These are phyloP conservation scores for Aptenodytes patagonicus DNA, from an alignment of 2,113 vertebrate species.

Conservation along the genomic window DNA sequence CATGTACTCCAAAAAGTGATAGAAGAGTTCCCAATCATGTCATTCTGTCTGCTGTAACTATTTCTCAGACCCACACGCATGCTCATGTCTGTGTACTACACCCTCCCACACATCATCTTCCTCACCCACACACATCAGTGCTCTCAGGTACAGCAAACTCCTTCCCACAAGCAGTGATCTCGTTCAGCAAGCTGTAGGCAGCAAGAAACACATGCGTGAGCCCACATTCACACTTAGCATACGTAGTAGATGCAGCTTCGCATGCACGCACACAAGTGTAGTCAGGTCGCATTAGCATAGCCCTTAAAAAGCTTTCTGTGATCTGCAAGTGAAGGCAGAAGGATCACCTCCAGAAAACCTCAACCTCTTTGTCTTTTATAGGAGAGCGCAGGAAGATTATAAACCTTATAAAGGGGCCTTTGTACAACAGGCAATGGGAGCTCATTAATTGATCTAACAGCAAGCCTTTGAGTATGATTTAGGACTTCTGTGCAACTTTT, in stretches of 20 bases:
- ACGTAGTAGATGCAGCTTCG: not conserved
- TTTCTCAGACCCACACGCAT: not conserved
- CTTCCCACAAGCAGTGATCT: not conserved
- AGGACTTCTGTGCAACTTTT: not conserved
- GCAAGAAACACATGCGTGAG: not conserved
- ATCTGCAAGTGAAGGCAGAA: not conserved
- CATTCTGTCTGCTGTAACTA: not conserved
- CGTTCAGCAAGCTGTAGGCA: not conserved
- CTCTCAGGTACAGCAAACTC: not conserved
- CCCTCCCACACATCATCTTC: not conserved
- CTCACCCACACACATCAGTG: not conserved
- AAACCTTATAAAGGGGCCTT: not conserved
- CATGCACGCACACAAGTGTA: not conserved
- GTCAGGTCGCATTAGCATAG: not conserved
- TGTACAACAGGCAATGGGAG: not conserved
- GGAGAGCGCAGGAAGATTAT: not conserved
- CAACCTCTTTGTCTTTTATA: not conserved
- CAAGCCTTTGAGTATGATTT: not conserved
- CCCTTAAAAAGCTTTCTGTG: not conserved
- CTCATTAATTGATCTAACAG: not conserved
- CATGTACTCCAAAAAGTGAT: not conserved
- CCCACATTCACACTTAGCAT: not conserved
- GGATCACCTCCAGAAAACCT: not conserved
- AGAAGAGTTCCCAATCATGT: not conserved
- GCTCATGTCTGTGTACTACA: not conserved